Percentiles rank a stretch among this genome's conserved stretches.
phyloP scores from a whole-genome alignment of 1,140 invertebrate genomes.

The Marisa cornuarietis region DNA sequence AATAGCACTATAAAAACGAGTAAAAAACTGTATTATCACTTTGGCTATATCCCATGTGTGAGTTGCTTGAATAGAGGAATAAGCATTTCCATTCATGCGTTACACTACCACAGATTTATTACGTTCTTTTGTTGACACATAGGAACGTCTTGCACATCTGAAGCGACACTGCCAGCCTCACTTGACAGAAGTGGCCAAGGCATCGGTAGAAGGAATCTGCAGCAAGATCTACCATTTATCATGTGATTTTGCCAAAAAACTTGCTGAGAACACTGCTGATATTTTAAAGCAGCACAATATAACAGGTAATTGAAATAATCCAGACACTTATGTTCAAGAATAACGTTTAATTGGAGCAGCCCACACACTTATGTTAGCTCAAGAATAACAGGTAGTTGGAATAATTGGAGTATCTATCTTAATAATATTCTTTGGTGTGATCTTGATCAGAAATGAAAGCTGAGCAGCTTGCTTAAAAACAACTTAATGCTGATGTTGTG shows the following conservation, averaged over 20 bases:
- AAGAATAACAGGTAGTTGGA: background rate
- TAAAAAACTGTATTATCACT: no score
- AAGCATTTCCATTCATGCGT: no score
- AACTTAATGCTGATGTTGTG: no score
- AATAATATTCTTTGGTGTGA: background rate
- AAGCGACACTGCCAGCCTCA: conserved; percentile 95
- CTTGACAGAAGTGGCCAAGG: conserved; percentile 90
- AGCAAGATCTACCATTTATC: conserved; percentile 93
- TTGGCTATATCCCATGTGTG: no score
- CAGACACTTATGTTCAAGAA: background rate
- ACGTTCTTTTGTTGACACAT: background rate
- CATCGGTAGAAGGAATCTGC: conserved; percentile 94
- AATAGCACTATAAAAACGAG: no score
- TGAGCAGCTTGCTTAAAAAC: no score
- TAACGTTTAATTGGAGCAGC: background rate
- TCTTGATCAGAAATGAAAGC: background rate
- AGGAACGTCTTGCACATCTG: conserved; percentile 69
- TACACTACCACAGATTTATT: no score
- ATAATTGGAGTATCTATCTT: background rate
- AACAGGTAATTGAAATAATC: conserved; percentile 35
- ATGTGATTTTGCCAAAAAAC: conserved; percentile 89
- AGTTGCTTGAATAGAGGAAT: no score
- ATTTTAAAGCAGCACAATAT: conserved; percentile 82
- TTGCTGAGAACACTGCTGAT: conserved; percentile 85
- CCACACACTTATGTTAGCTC: background rate